Percentiles rank a stretch among this genome's conserved stretches.
phyloP scores from a whole-genome alignment of 2,888 invertebrate species.

The Helicoverpa assulta region DNA sequence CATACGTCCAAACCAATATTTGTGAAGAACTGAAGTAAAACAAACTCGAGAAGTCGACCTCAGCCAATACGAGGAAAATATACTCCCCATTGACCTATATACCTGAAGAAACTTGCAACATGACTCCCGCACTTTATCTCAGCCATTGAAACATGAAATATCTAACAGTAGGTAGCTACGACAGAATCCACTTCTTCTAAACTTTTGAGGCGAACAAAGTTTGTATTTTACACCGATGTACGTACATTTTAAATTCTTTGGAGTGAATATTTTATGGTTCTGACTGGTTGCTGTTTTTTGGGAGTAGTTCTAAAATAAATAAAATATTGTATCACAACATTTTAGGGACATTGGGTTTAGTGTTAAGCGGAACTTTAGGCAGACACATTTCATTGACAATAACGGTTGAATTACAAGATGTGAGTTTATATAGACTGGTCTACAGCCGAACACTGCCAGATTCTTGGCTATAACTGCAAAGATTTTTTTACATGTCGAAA shows the following conservation, averaged over 20 bases:
- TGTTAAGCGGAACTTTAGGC: no score
- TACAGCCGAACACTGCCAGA: no score
- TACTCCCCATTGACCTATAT: slow-evolving; percentile 31
- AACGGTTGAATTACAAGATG: no score
- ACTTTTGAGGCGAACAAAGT: slow-evolving; percentile 25
- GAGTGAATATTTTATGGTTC: slow-evolving; percentile 37
- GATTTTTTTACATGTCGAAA: no score
- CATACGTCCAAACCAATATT: neutral
- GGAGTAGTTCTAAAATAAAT: no score
- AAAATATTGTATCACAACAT: no score
- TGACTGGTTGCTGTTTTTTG: no score
- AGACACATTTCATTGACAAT: no score
- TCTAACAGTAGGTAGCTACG: neutral
- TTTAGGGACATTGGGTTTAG: no score
- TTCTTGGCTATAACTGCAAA: no score
- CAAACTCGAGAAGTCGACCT: slow-evolving; percentile 13
- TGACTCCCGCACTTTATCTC: slow-evolving; percentile 28
- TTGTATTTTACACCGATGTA: slow-evolving; percentile 42
- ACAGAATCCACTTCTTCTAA: slow-evolving; percentile 20
- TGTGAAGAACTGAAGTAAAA: neutral
- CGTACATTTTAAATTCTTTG: slow-evolving; percentile 35
- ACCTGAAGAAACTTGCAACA: slow-evolving; percentile 27
- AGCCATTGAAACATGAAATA: slow-evolving; percentile 23
- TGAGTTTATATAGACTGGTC: no score
- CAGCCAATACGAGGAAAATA: slow-evolving; percentile 31